Evolutionary conservation across 2,797 vertebrate genomes (phyloP).

Genomic region (Heteromormyrus szaboi): DNA sequence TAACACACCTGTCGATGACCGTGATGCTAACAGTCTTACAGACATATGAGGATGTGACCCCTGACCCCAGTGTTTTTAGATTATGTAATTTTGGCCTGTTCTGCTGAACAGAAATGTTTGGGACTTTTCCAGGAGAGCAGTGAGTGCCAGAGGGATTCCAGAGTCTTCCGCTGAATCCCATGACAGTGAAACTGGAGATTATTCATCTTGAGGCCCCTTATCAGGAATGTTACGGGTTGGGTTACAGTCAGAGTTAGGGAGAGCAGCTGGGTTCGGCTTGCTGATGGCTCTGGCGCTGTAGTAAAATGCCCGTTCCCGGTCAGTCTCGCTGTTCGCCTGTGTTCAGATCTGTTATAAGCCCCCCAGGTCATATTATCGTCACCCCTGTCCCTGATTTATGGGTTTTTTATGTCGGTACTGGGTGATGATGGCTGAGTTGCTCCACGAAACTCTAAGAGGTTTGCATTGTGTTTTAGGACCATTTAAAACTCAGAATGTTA

Average conservation of each 20-base stretch:
- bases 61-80: slow-evolving; percentile 10
- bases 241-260: background rate
- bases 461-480: background rate
- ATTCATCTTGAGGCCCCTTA: background rate
- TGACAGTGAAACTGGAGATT: background rate
- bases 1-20: background rate
- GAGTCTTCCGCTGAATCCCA: background rate
- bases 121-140: background rate
- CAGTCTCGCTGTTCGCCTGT: background rate
- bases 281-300: background rate
- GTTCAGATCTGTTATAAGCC: background rate
- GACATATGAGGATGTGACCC: background rate
- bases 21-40: background rate
- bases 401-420: background rate
- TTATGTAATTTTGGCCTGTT: background rate
- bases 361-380: background rate
- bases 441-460: background rate
- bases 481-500: background rate
- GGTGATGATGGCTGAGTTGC: background rate
- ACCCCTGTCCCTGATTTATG: background rate
- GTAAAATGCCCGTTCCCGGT: background rate
- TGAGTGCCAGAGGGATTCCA: background rate
- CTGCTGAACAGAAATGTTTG: background rate
- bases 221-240: background rate
- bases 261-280: background rate